Evolutionary conservation across 2,113 vertebrate species (phyloP).

Genomic region (rabbit (Oryctolagus cuniculus)): mOryCun1.1 NC_091435.1:156869001-156869500

Average conservation of each 20-base stretch:
- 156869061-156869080: not conserved
- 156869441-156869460: not conserved
- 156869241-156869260: not conserved
- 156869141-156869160: not conserved
- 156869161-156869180: not conserved
- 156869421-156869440: not conserved
- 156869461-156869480: not conserved
- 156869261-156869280: not conserved
- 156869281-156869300: not conserved
- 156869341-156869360: not conserved
- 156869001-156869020: not conserved
- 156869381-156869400: not conserved
- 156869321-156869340: not conserved
- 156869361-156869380: not conserved
- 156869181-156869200: not conserved
- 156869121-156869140: not conserved
- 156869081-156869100: not conserved
- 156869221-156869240: not conserved
- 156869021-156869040: not conserved
- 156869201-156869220: not conserved
- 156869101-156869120: not conserved
- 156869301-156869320: not conserved
- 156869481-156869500: not conserved
- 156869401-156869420: not conserved
- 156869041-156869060: not conserved